These are phyloP conservation scores for Sebastes reedi DNA, from an alignment of 2,797 vertebrate species.

Conservation along the genomic window DNA sequence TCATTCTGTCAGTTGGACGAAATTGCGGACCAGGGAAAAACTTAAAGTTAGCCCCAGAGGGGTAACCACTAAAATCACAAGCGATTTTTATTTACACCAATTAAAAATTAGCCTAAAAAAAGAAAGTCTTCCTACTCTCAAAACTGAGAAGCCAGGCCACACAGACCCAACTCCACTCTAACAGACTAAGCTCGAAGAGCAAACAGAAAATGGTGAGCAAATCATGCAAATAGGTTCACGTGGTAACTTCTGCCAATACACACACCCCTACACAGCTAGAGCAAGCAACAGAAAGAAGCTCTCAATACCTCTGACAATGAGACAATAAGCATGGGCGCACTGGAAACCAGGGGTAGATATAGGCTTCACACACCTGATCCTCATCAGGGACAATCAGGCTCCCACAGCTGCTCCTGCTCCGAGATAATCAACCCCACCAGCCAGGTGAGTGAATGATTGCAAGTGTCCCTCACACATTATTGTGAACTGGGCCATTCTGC, in stretches of 20 bases:
- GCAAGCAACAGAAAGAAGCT: background rate
- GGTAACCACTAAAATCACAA: background rate
- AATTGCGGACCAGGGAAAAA: background rate
- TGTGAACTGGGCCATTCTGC: background rate
- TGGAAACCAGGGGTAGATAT: background rate
- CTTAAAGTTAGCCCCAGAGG: background rate
- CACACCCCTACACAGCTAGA: background rate
- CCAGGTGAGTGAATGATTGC: background rate
- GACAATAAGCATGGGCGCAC: background rate
- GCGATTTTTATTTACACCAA: too few relatives aligned
- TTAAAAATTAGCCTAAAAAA: background rate
- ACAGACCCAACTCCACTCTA: too few relatives aligned
- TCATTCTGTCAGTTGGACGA: background rate
- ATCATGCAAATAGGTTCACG: background rate
- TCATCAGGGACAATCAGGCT: too few relatives aligned
- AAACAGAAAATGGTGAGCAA: background rate
- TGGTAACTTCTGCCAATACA: background rate
- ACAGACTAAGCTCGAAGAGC: background rate
- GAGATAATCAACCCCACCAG: background rate
- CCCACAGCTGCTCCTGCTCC: too few relatives aligned
- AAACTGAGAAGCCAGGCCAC: background rate
- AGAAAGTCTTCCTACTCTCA: too few relatives aligned
- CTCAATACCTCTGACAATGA: too few relatives aligned
- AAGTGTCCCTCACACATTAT: background rate
- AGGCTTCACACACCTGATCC: background rate